phyloP scores from a whole-genome alignment of 2,888 invertebrate genomes.

The Branchellion lobata region DNA sequence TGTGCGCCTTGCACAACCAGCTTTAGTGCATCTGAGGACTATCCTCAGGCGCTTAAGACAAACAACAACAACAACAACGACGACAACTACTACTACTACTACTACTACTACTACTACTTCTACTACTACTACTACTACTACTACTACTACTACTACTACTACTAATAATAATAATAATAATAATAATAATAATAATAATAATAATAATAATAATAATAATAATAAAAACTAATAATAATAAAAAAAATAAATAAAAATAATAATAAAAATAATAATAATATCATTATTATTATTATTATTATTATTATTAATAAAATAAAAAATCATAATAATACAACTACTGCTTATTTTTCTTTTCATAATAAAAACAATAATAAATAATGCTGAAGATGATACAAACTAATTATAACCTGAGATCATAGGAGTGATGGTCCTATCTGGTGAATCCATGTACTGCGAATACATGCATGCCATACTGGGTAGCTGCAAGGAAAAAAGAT shows the following conservation, averaged over 20 bases:
- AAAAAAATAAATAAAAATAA: no score
- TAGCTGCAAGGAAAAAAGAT: not conserved
- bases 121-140: conserved; percentile 10
- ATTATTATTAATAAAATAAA: no score
- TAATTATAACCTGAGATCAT: conserved; percentile 44
- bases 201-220: not conserved
- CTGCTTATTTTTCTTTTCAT: no score
- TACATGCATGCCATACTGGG: conserved; percentile 46
- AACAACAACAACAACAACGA: not conserved
- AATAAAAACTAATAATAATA: no score
- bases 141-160: conserved; percentile 10
- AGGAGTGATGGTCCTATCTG: conserved; percentile 46
- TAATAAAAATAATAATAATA: no score
- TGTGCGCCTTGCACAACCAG: no score
- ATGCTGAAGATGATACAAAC: no score
- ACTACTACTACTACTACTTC: conserved; percentile 10
- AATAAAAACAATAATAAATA: no score
- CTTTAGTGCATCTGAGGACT: no score
- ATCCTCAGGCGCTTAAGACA: no score
- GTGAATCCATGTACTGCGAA: conserved; percentile 48
- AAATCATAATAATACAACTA: no score
- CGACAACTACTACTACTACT: not conserved
- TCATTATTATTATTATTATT: no score
- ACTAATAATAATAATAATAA: not conserved
- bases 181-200: not conserved